These are phyloP conservation scores for Cebidichthys violaceus DNA, from an alignment of 2,113 vertebrate species.

Conservation along the genomic window DNA sequence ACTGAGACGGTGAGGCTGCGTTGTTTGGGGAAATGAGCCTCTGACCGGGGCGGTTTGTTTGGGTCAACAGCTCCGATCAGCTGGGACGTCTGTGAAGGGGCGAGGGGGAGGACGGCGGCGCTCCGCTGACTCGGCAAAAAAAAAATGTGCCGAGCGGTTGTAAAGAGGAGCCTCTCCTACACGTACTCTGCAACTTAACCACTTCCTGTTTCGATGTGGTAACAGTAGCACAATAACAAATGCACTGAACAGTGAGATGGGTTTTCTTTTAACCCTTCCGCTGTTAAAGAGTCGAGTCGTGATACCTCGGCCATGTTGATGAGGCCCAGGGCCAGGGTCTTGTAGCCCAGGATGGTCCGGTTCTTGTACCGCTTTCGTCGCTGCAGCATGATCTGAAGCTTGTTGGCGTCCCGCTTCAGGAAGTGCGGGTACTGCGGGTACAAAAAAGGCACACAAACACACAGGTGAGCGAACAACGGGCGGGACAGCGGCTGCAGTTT, in stretches of 20 bases:
- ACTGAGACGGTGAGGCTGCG: constrained; percentile 8
- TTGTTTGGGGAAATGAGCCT: constrained; percentile 46
- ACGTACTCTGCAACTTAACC: no score
- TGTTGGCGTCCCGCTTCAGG: constrained; percentile 93
- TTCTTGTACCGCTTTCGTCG: constrained; percentile 93
- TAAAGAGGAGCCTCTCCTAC: not conserved
- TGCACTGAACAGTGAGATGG: no score
- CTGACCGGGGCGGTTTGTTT: constrained; percentile 41
- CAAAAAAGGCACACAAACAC: not conserved
- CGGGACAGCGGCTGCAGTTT: no score
- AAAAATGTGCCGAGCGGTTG: not conserved
- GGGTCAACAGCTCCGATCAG: constrained; percentile 54
- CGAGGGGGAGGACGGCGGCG: constrained; percentile 15
- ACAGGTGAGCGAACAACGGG: not conserved
- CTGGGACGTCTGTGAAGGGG: constrained; percentile 43
- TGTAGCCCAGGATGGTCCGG: constrained; percentile 94
- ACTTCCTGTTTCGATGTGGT: no score
- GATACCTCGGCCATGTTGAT: constrained; percentile 95
- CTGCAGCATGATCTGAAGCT: constrained; percentile 94
- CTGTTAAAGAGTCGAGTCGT: not conserved
- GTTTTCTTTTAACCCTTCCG: no score
- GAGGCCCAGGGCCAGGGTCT: constrained; percentile 91
- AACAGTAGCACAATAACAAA: no score
- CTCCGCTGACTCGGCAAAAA: constrained; percentile 35
- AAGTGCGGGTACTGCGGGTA: constrained; percentile 90